Base-by-base conservation (phyloP, 2,113 vertebrate species). In the Neoarius graeffei region DNA sequence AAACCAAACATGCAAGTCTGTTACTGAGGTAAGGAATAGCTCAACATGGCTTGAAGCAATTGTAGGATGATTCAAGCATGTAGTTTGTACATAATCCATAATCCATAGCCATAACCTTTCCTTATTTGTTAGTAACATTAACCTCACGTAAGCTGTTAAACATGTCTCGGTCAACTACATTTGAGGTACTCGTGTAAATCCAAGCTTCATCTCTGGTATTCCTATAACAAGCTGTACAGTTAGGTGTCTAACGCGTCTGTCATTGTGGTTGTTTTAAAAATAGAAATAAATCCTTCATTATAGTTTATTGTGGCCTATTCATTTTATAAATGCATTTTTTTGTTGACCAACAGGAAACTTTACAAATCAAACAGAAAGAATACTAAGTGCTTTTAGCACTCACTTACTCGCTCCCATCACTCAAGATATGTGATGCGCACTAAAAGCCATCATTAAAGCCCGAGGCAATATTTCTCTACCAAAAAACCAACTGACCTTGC, bases 341-440 rank as follows among this genome's bases (percentile, higher is more conserved):
- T 56, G 7, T 20, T n/a, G 52, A 20, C 17, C 11, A 0, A 74
- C 57, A 42, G 42, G 67, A 64, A 84, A 57, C 4, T 69, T 85
- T 86, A 57, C 11, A 35, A 73, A 83, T n/a, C 60, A 85, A 42
- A 81, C 42, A 17, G 25, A 57, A 84, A 52, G 59, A 25, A 14
- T 50, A 14, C 77, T 85, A 86, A 62, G 11, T 85, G 54, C 48
- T 50, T 64, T 60, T 62, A 85, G 8, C 50, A 56, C 67, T 76
- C 77, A 67, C 76, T 83, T 81, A 87, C 79, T 83, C 50, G 11
- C 54, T 69, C 64, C 83, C 67, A 62, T 79, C 66, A 35, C 84
- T 87, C 84, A 52, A 73, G 64, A 86, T 81, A 83, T 54, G 59
- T 74, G 56, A 89, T 64, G 52, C 67, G 15, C 83, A 25, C 84